A percentile compares a stretch with the other conserved stretches of the same genome.
Evolutionary conservation across 2,113 vertebrate genomes (phyloP).

Genomic region (Hippocampus comes): DNA sequence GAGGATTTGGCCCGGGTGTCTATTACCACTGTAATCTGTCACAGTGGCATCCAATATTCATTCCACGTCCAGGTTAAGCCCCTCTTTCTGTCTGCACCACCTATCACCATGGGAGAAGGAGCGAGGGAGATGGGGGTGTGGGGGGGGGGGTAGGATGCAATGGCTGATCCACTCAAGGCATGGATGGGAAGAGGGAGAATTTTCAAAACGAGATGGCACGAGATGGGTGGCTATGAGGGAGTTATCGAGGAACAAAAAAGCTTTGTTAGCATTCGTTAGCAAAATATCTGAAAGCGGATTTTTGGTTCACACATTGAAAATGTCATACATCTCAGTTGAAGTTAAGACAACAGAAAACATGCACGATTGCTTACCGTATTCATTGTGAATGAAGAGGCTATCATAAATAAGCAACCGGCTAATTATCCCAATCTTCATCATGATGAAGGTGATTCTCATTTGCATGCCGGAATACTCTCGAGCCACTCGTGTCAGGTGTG

Average conservation of each 20-base stretch:
- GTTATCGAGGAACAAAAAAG: slow-evolving; percentile 51
- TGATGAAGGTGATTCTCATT: background rate
- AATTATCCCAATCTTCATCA: background rate
- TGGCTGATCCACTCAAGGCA: background rate
- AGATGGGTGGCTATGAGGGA: slow-evolving; percentile 54
- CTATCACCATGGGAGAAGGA: slow-evolving; percentile 42
- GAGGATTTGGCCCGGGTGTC: slow-evolving; percentile 73
- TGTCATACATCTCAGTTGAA: background rate
- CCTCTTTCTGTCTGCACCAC: slow-evolving; percentile 67
- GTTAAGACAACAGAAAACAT: background rate
- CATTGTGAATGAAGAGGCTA: background rate
- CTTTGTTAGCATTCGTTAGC: slow-evolving; percentile 56
- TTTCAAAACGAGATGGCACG: slow-evolving; percentile 54
- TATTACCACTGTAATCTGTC: slow-evolving; percentile 74
- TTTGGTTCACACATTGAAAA: background rate
- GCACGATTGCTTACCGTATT: background rate
- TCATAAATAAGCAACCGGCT: background rate
- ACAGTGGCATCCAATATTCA: slow-evolving; percentile 71
- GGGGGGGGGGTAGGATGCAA: background rate
- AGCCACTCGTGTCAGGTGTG: too few relatives aligned
- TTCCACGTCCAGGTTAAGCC: slow-evolving; percentile 71
- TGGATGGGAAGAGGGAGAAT: slow-evolving; percentile 1
- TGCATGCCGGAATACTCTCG: background rate
- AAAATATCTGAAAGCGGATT: slow-evolving; percentile 52
- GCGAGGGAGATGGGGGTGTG: slow-evolving; percentile 1